Evolutionary conservation across 2,888 invertebrate genomes (phyloP), one percentile per base, ranked within the genome.

Genomic region (Sarcophaga variegata): DNA sequence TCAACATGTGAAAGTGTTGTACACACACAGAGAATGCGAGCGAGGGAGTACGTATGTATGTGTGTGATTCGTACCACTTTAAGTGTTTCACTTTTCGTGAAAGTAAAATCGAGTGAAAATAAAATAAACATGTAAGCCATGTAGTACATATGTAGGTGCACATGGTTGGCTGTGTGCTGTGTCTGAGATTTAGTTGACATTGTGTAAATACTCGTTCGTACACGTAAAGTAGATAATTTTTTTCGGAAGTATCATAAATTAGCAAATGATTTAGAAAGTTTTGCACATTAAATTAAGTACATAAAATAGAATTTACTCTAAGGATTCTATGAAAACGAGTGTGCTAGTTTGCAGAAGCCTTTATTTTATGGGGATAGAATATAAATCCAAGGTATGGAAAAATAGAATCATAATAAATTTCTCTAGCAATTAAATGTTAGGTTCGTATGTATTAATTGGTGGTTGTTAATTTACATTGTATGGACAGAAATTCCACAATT

Each of bases 221-320:
- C 72, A 79, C 64, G 45, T 79, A 75, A 64, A 47, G 47, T 49
- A 84, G 69, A 70, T 72, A 66, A 72, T 67, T 77, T 60, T 77
- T 60, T 81, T 63, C 10, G 12, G 4, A 54, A 67, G 49, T 71
- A 77, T 67, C 54, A 81, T 76, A 84, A 80, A 76, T 80, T 76
- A 84, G 66, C 70, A 76, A 84, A 84, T 76, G 71, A 80, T 75
- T 84, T 80, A 70, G 64, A 80, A 84, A 80, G 54, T 80, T 71
- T 80, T 62, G 11, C 27, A 45, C 72, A 63, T 69, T 64, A 67
- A 17, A 20, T 62, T 78, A 66, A 80, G 64, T 63, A 66, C 54
- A 80, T 59, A 80, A 66, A 72, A 71, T 47, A 80, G 54, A 80
- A 59, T 80, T 45, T 72, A 72, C 64, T 37, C 37, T 66, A 47